phyloP scores from a whole-genome alignment of 2,797 vertebrate species.

The Hybognathus amarus region DNA sequence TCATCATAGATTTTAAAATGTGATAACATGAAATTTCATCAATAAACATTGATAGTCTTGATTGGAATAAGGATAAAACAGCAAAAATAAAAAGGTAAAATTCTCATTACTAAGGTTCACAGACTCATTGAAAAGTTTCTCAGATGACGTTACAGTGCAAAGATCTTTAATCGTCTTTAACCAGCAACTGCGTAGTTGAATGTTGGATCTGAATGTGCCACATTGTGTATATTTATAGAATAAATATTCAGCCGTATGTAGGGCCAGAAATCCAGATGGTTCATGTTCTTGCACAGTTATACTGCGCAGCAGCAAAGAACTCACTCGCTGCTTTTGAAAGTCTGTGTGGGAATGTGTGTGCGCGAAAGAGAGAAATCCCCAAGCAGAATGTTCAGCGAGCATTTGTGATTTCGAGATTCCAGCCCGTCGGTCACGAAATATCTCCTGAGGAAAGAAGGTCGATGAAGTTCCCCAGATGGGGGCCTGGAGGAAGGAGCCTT shows the following conservation, averaged over 20 bases:
- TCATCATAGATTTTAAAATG: no score
- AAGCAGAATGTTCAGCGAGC: background rate
- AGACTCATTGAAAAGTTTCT: background rate
- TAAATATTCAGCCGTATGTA: slow-evolving; percentile 25
- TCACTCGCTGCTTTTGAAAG: background rate
- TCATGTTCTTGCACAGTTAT: slow-evolving; percentile 13
- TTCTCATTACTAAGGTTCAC: background rate
- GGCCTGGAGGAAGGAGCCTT: background rate
- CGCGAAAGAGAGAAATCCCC: slow-evolving; percentile 15
- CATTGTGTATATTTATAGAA: slow-evolving; percentile 17
- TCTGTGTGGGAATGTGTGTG: slow-evolving; percentile 13
- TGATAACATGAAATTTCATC: background rate
- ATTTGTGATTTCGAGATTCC: background rate
- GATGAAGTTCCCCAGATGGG: background rate
- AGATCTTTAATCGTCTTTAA: slow-evolving; percentile 11
- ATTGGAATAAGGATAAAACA: background rate
- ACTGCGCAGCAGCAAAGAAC: slow-evolving; percentile 9
- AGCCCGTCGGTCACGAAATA: slow-evolving; percentile 3
- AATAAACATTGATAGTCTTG: background rate
- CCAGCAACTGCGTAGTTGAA: background rate
- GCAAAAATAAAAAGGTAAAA: background rate
- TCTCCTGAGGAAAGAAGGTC: background rate
- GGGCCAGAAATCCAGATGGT: slow-evolving; percentile 17
- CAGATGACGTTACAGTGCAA: background rate
- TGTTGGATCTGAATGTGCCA: background rate